Evolutionary conservation across 2,888 invertebrate species (phyloP).

Genomic region (Epiperipatus broadwayi): DNA sequence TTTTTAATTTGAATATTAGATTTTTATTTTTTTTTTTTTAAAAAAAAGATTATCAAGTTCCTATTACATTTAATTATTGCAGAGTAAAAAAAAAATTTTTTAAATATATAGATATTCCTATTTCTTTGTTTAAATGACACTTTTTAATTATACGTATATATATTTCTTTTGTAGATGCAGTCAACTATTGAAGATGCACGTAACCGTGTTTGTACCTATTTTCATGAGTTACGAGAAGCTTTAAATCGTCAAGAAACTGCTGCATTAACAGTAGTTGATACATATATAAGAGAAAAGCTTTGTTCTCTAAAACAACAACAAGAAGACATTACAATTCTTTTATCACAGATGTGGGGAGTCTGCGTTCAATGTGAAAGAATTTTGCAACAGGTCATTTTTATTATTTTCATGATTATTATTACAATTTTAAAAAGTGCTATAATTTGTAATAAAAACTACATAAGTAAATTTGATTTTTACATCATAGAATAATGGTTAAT

Average conservation of each 20-base stretch:
- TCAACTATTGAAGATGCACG: constrained; percentile 32
- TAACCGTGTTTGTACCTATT: constrained; percentile 33
- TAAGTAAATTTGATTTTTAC: constrained; percentile 1
- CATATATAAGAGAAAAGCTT: constrained; percentile 35
- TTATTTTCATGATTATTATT: background rate
- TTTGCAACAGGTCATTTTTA: constrained; percentile 30
- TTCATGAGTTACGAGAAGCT: constrained; percentile 34
- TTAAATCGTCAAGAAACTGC: constrained; percentile 35
- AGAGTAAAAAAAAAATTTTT: too few species aligned
- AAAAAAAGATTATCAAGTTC: too few species aligned
- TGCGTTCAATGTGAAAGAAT: constrained; percentile 37
- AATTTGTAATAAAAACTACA: background rate
- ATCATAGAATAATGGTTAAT: too few species aligned
- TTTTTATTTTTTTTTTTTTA: too few species aligned
- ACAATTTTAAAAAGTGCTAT: background rate
- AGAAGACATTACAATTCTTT: constrained; percentile 34
- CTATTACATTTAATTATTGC: background rate
- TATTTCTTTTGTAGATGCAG: constrained; percentile 19
- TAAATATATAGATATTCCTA: background rate
- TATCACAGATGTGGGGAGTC: constrained; percentile 35
- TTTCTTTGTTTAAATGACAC: background rate
- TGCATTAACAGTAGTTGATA: constrained; percentile 36
- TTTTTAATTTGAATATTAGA: too few species aligned
- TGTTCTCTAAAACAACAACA: constrained; percentile 35
- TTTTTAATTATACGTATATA: too few species aligned